Base-by-base conservation (phyloP, 2,888 invertebrate species). In the Tachina fera region DNA sequence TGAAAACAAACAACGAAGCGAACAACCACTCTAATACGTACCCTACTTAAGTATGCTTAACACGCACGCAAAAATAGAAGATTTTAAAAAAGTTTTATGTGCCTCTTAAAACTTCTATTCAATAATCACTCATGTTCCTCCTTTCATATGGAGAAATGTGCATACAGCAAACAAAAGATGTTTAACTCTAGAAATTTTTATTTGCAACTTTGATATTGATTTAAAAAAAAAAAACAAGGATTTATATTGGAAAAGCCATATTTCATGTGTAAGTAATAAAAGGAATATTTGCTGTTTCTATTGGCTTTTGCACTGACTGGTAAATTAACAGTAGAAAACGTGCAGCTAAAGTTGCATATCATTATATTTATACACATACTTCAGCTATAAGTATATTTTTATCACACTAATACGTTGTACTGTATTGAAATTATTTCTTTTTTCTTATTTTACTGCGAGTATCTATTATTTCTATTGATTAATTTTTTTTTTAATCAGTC, bases 61-160 rank as follows among this genome's bases (percentile, higher is more conserved):
- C 83, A 83, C 79, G 79, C 86, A 86, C 83, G 79, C 76, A 68
- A 58, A 74, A 51, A 76, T 80, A 61, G 75, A 83, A 49, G 31
- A 67, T 78, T 72, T 61, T 47, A 13, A 77, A 67, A 22, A 79
- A 72, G 53, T 49, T 75, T 31, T 31, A 0, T 75, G 19, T 70
- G 63, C 68, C 60, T 51, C 43, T 67, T 14, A 14, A 72, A 63
- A 63, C 39, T 65, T 65, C 22, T 41, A 60, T 43, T 74, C 71
- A 80, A 80, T 72, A 80, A 41, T 72, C 65, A 49, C 72, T 58
- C 39, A 53, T 43, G 58, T 14, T 53, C 39, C 68, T 76, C 45
- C 22, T 63, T 60, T 19, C 9, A 19, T 63, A 13, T 8, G n/a
- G 31, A 14, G 45, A 53, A 45, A 51, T 31, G 4, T 22, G 13